Conservation (phyloP, 2,888 invertebrate genomes). For the Diplazon laetatorius region DNA sequence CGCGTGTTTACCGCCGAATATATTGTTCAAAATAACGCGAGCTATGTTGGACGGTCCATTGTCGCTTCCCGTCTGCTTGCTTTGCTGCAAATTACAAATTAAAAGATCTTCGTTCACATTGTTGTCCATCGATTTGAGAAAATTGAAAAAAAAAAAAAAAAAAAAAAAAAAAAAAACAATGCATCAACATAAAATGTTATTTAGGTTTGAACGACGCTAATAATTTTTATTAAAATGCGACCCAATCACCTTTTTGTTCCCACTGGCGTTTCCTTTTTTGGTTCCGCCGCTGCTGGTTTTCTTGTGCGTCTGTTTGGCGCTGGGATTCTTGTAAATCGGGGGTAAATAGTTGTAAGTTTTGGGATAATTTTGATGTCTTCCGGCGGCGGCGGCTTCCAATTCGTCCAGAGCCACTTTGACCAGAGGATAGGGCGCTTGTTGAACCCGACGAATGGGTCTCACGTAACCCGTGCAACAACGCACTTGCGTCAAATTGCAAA, state of each 20-base stretch:
- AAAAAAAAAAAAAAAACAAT: no score
- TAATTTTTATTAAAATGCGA: no score
- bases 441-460: conserved; percentile 88
- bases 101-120: no score
- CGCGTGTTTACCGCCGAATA: conserved; percentile 86
- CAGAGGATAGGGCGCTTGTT: conserved; percentile 93
- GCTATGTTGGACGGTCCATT: conserved; percentile 87
- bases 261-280: conserved; percentile 81
- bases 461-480: conserved; percentile 89
- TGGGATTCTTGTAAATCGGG: conserved; percentile 72
- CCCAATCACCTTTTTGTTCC: conserved; percentile 75
- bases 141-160: no score
- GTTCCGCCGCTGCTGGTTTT: conserved; percentile 72
- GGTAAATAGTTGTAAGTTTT: conserved; percentile 56
- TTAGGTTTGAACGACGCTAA: background rate
- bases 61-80: conserved; percentile 79
- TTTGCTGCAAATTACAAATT: conserved; percentile 72
- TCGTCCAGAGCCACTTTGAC: conserved; percentile 86
- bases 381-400: conserved; percentile 72
- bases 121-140: no score
- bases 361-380: conserved; percentile 62
- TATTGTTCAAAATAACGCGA: conserved; percentile 91
- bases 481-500: conserved; percentile 89
- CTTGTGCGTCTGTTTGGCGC: conserved; percentile 76
- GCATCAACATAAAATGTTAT: no score